phyloP scores from a whole-genome alignment of 2,888 invertebrate genomes.

The Tetropium fuscum region DNA sequence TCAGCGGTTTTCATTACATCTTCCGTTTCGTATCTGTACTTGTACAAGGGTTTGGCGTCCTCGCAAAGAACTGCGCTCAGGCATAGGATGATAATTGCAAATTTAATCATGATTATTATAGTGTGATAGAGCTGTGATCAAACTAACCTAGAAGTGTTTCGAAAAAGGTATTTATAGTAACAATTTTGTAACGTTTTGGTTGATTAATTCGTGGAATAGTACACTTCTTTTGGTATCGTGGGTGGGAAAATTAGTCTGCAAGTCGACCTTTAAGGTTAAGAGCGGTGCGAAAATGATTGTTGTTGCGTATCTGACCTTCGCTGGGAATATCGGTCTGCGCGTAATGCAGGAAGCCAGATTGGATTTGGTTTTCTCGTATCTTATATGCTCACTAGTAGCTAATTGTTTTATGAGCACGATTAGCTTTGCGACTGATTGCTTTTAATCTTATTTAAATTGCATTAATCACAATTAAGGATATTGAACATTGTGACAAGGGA shows the following conservation, averaged over 20 bases:
- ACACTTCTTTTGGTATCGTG: constrained; percentile 12
- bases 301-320: neutral
- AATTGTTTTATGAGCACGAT: no score
- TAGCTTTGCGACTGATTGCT: no score
- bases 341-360: constrained; percentile 15
- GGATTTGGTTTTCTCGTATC: constrained; percentile 2
- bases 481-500: no score
- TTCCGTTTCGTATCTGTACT: constrained; percentile 62
- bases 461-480: no score
- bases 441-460: no score
- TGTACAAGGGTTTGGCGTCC: constrained; percentile 53
- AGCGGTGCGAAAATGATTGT: neutral
- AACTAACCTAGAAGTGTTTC: constrained; percentile 27
- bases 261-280: constrained; percentile 21
- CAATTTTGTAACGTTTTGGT: constrained; percentile 38
- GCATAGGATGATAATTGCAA: neutral
- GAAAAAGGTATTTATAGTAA: constrained; percentile 45
- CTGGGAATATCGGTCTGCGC: constrained; percentile 11
- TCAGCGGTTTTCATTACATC: constrained; percentile 63
- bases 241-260: neutral
- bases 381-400: no score
- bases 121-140: neutral
- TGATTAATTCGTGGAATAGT: constrained; percentile 35
- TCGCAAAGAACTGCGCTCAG: constrained; percentile 21
- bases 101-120: neutral